Evolutionary conservation across 2,113 vertebrate species (phyloP).

Genomic region (Nyctereutes procyonoides): DNA sequence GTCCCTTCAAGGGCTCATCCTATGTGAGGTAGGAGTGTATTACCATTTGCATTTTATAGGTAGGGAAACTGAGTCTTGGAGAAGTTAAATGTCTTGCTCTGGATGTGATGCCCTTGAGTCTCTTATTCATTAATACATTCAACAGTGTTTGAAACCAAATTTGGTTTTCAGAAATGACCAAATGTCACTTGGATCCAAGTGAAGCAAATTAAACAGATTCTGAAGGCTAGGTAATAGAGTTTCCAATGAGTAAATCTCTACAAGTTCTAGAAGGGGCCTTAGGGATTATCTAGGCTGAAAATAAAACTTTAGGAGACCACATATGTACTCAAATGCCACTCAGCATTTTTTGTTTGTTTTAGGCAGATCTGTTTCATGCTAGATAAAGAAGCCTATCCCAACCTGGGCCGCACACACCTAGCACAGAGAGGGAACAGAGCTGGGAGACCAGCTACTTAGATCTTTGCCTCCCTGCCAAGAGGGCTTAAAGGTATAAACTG

Average conservation of each 20-base stretch:
- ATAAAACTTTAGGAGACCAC: constrained; percentile 51
- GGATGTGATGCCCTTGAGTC: neutral
- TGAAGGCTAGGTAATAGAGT: neutral
- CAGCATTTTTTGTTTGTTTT: constrained; percentile 33
- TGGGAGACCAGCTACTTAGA: constrained; percentile 37
- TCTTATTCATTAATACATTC: constrained; percentile 11
- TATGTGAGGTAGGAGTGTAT: neutral
- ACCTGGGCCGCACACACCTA: constrained; percentile 16
- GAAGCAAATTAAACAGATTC: constrained; percentile 45
- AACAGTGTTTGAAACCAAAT: neutral
- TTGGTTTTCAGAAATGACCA: constrained; percentile 47
- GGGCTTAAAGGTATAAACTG: neutral
- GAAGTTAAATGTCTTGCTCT: constrained; percentile 9
- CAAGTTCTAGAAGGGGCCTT: neutral
- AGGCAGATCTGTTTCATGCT: constrained; percentile 23
- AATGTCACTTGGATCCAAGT: constrained; percentile 51
- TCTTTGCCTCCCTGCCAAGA: constrained; percentile 33
- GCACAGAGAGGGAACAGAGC: neutral
- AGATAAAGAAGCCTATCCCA: constrained; percentile 47
- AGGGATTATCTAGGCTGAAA: constrained; percentile 15
- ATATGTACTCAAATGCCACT: constrained; percentile 22
- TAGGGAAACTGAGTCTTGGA: constrained; percentile 42
- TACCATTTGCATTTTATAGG: neutral
- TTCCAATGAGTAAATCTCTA: constrained; percentile 38
- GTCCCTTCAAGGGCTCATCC: neutral